Evolutionary conservation across 2,888 invertebrate species (phyloP).

Genomic region (Lycia hirtaria): DNA sequence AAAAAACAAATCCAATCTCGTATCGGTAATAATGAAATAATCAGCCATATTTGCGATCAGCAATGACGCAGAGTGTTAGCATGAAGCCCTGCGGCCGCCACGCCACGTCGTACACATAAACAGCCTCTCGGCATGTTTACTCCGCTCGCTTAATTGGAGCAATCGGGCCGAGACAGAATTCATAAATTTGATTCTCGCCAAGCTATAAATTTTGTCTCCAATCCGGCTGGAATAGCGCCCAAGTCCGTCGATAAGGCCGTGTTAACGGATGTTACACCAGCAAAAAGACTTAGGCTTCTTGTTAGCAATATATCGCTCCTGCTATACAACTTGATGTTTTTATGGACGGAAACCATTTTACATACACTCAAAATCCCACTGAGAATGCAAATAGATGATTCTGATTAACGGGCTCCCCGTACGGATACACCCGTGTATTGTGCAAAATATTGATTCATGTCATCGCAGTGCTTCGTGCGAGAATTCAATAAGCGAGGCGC

Average conservation of each 20-base stretch:
- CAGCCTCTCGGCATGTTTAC: slow-evolving; percentile 72
- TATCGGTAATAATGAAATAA: slow-evolving; percentile 2
- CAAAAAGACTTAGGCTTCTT: not conserved
- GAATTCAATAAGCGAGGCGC: slow-evolving; percentile 70
- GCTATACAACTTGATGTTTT: slow-evolving; percentile 7
- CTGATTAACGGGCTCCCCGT: slow-evolving; percentile 43
- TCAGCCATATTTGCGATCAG: slow-evolving; percentile 55
- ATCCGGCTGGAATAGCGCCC: slow-evolving; percentile 56
- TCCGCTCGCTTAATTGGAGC: slow-evolving; percentile 77
- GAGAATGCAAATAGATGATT: slow-evolving; percentile 39
- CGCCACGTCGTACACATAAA: slow-evolving; percentile 60
- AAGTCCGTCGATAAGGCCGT: slow-evolving; percentile 42
- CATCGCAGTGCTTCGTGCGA: slow-evolving; percentile 68
- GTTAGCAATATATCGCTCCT: slow-evolving; percentile 1
- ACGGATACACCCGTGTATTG: slow-evolving; percentile 43
- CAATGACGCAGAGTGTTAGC: slow-evolving; percentile 60
- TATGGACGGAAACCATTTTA: slow-evolving; percentile 6
- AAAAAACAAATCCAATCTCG: slow-evolving; percentile 25
- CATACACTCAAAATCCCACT: slow-evolving; percentile 32
- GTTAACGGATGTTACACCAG: slow-evolving; percentile 7
- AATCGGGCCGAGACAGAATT: slow-evolving; percentile 75
- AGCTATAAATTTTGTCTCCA: slow-evolving; percentile 65
- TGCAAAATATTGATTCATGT: slow-evolving; percentile 59
- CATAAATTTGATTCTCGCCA: slow-evolving; percentile 73
- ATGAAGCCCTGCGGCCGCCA: slow-evolving; percentile 45